A percentile compares a stretch with the other conserved stretches of the same genome.
These are phyloP conservation scores for Squalus acanthias DNA, from an alignment of 2,797 vertebrate species.

Conservation along the genomic window DNA sequence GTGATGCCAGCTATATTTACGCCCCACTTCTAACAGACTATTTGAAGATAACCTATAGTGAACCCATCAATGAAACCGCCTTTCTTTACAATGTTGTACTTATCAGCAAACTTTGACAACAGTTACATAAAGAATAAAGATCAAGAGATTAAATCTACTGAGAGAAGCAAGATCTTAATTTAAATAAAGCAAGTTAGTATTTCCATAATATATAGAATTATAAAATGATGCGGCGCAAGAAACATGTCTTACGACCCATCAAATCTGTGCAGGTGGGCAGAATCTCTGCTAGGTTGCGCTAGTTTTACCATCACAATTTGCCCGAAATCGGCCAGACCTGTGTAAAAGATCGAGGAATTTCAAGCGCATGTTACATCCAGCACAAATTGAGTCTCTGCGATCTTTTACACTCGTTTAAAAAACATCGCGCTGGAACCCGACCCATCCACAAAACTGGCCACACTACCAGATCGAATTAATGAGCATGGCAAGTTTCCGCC, in stretches of 20 bases:
- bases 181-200: not conserved
- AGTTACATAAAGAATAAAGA: not conserved
- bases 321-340: not conserved
- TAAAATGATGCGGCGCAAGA: too few species aligned
- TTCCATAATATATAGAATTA: not conserved
- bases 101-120: not conserved
- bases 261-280: not conserved
- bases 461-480: not conserved
- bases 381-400: not conserved
- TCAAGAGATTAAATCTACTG: not conserved
- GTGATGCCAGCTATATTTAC: not conserved
- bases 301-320: not conserved
- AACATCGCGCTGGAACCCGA: not conserved
- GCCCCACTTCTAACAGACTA: not conserved
- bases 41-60: not conserved
- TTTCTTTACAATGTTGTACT: not conserved
- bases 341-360: not conserved
- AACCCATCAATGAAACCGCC: not conserved
- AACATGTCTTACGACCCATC: too few species aligned
- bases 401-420: not conserved
- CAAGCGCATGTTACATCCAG: not conserved
- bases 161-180: not conserved
- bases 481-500: not conserved
- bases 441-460: not conserved
- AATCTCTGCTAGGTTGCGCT: not conserved